Evolutionary conservation across 2,888 invertebrate genomes (phyloP), one percentile per base, ranked within the genome.

Genomic region (Nesidiocoris tenuis): DNA sequence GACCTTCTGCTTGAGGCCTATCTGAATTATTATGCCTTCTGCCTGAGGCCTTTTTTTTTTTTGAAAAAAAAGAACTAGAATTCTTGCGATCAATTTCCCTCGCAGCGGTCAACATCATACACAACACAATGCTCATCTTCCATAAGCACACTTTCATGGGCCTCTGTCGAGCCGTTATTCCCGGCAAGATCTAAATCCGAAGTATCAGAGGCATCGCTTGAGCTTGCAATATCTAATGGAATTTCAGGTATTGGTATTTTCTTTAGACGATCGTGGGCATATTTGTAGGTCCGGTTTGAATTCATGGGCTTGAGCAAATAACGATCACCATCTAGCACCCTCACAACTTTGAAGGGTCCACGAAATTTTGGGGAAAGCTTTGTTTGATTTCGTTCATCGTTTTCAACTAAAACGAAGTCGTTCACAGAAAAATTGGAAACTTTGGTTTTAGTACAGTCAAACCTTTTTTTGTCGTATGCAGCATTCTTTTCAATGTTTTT

Each of bases 201-300:
- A n/a, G n/a, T n/a, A n/a, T n/a, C n/a, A n/a, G n/a, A n/a, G n/a
- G n/a, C n/a, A n/a, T n/a, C n/a, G n/a, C n/a, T n/a, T n/a, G n/a
- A n/a, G n/a, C n/a, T n/a, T n/a, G n/a, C n/a, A n/a, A n/a, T n/a
- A n/a, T 12, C 59, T 16, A 59, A 7, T 7, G 9, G 61, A 5
- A 59, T 7, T 17, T 59, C 61, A 59, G 12, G 61, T 7, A 5
- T 12, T 12, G 66, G 66, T 25, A 25, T 17, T n/a, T 2, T 16
- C 19, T 21, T 65, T 2, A 65, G 2, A 5, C 66, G 23, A 65
- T 65, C 66, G 39, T 65, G 66, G n/a, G 66, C 25, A 39, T 65
- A 65, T 17, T 65, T 65, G 66, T 65, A 65, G 5, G 66, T 65
- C 17, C 25, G 66, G 17, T 65, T 65, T 2, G 66, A 65, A 65